Evolutionary conservation across 2,888 invertebrate genomes (phyloP).

Genomic region (Hyles lineata): DNA sequence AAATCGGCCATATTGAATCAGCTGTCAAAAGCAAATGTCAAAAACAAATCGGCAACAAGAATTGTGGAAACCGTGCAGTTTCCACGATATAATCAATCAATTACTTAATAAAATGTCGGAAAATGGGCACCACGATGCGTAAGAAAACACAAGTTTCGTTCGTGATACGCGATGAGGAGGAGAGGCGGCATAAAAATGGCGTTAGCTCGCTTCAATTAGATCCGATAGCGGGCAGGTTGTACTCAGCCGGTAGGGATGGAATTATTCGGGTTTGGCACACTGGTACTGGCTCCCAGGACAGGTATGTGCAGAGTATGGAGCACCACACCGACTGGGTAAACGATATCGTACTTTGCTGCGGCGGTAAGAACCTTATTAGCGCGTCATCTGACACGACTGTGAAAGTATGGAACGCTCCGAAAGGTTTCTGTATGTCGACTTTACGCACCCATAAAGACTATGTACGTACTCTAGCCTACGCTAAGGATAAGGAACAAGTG

Average conservation of each 20-base stretch:
- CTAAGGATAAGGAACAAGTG: conserved; percentile 97
- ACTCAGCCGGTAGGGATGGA: conserved; percentile 98
- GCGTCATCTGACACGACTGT: conserved; percentile 99
- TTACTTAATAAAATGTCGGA: conserved; percentile 74
- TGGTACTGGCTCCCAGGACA: conserved; percentile 80
- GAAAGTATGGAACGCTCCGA: conserved; percentile 99
- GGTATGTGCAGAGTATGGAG: conserved; percentile 98
- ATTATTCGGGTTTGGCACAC: conserved; percentile 97
- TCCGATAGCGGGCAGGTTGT: conserved; percentile 93
- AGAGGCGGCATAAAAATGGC: conserved; percentile 96
- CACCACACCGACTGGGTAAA: conserved; percentile 99
- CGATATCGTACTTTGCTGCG: conserved; percentile 98
- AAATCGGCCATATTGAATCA: conserved; percentile 29
- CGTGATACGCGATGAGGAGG: conserved; percentile 98
- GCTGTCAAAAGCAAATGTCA: conserved; percentile 32
- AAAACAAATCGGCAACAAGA: conserved; percentile 28
- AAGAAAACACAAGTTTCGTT: conserved; percentile 94
- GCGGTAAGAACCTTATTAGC: conserved; percentile 98
- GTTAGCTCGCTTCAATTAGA: conserved; percentile 98
- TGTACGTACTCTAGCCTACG: conserved; percentile 98
- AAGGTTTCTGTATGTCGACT: conserved; percentile 99
- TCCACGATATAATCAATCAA: conserved; percentile 27
- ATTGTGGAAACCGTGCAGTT: conserved; percentile 28
- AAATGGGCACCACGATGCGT: conserved; percentile 82
- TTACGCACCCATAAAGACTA: conserved; percentile 99